Evolutionary conservation across 2,888 invertebrate genomes (phyloP), one percentile per base, ranked within the genome.

Genomic region (Physocephala rufipes): DNA sequence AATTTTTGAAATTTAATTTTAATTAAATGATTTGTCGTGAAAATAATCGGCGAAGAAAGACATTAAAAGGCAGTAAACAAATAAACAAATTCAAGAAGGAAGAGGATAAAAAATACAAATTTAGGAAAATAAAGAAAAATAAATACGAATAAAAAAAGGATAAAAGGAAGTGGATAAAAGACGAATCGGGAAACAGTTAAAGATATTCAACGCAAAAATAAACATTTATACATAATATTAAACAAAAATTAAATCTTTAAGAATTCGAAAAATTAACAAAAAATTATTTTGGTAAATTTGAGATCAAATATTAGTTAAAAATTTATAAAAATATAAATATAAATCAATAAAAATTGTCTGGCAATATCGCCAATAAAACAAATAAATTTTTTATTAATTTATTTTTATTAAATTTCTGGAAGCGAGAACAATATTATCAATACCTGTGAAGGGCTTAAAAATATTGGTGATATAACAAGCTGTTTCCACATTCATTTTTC

Each of bases 1-100:
- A 24, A 21, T 58, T 15, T 2, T 58, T 58, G 21, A 67, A 67
- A 67, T 24, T 64, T 64, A n/a, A 45, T 15, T 43, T 43, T 45
- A 28, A 28, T 51, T 26, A n/a, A 15, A 61, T 1, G 64, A n/a
- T 5, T 24, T 45, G 55, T 26, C 55, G 55, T 67, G 55, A 67
- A 67, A 55, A 24, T 43, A 67, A 58, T 26, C 58, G 24, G 19
- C 21, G 21, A 2, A 55, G 16, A 58, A n/a, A n/a, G n/a, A n/a
- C n/a, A n/a, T n/a, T n/a, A n/a, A n/a, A n/a, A n/a, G n/a, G n/a
- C 9, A 36, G 4, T 36, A 7, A 36, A 36, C 36, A 36, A 7
- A 36, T 9, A 36, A 67, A 26, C 21, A 53, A 36, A 36, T 7
- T 4, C 9, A 9, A 26, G 55, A 67, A 67, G 28, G 28, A 13